Percentiles rank a stretch among this genome's conserved stretches.
Evolutionary conservation across 1,140 invertebrate genomes (phyloP).

Genomic region (Atta cephalotes): DNA sequence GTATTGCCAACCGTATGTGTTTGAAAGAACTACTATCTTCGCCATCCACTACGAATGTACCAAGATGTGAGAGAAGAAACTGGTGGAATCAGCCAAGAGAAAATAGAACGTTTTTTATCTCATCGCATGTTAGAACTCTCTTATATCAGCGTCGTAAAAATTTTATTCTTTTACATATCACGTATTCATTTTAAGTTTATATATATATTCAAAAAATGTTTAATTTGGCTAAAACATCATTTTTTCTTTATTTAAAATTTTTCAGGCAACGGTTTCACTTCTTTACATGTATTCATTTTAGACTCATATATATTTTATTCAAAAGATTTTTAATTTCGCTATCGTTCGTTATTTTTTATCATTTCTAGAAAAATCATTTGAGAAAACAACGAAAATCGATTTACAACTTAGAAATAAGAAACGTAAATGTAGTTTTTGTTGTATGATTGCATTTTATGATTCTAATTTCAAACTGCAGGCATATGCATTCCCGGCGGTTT

Average conservation of each 20-base stretch:
- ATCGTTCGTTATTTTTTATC: no score
- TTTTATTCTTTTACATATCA: background rate
- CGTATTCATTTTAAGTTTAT: background rate
- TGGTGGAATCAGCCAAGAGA: conserved; percentile 23
- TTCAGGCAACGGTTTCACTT: background rate
- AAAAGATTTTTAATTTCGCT: no score
- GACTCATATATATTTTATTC: no score
- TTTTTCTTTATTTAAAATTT: background rate
- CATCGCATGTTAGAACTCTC: conserved; percentile 7
- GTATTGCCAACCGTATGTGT: conserved; percentile 63
- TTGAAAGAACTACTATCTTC: conserved; percentile 39
- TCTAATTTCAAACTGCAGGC: background rate
- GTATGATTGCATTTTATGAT: background rate
- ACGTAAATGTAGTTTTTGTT: background rate
- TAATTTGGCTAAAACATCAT: background rate
- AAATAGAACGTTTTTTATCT: conserved; percentile 40
- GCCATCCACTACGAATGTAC: conserved; percentile 4
- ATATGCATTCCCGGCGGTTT: background rate
- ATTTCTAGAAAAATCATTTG: no score
- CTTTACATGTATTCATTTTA: no score
- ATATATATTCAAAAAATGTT: background rate
- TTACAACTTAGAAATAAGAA: background rate
- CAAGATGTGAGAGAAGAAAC: conserved; percentile 28
- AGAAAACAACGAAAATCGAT: background rate
- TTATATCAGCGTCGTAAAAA: conserved; percentile 12